Evolutionary conservation across 2,888 invertebrate genomes (phyloP).

Genomic region (Clitarchus hookeri): DNA sequence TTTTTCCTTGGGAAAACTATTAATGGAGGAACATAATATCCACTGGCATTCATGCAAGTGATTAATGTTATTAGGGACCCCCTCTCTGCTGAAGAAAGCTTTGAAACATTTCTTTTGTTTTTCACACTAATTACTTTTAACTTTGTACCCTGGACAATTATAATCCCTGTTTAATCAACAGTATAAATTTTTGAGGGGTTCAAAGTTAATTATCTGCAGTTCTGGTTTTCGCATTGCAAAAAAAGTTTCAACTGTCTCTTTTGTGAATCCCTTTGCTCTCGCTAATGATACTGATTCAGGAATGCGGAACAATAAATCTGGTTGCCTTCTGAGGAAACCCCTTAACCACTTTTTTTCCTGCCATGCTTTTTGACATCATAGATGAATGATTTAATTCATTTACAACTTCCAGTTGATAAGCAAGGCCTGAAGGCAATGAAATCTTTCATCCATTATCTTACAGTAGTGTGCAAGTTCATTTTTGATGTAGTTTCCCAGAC

Average conservation of each 20-base stretch:
- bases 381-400: no score
- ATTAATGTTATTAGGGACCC: not conserved
- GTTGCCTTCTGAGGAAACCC: not conserved
- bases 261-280: not conserved
- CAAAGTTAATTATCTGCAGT: not conserved
- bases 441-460: not conserved
- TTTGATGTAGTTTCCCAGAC: not conserved
- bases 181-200: not conserved
- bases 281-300: conserved; percentile 11
- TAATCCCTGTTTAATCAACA: not conserved
- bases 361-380: no score
- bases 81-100: not conserved
- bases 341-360: not conserved
- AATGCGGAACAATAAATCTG: not conserved
- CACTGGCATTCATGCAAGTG: not conserved
- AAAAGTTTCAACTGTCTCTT: not conserved
- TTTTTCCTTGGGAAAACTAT: not conserved
- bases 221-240: not conserved
- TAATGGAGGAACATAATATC: not conserved
- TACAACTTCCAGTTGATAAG: not conserved
- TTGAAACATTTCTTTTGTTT: not conserved
- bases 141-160: not conserved
- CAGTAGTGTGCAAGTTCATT: not conserved
- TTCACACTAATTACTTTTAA: not conserved
- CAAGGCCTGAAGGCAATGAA: not conserved